Evolutionary conservation across 1,140 invertebrate species (phyloP), one percentile per base, ranked within the genome.

Genomic region (Cotesia chilonis): DNA sequence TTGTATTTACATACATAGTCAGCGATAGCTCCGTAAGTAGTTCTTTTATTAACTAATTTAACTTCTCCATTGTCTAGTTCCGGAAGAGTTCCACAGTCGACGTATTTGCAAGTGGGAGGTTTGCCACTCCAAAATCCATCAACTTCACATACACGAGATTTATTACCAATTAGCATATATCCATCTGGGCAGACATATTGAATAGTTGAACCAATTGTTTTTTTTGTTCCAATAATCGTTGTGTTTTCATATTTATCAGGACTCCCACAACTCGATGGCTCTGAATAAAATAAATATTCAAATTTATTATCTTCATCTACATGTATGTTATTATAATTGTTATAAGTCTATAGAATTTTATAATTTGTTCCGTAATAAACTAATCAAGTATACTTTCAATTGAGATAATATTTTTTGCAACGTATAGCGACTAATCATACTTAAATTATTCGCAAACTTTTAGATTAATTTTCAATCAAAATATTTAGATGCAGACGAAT

Each of bases 211-310:
- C 92, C 94, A 55, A 96, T 87, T 3, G 87, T 88, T 78, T 91
- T 92, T 78, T 93, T 92, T 65, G 86, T 89, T 17, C 92, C 92
- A 47, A 89, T 80, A n/a, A 96, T 91, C 0, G 94, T 95, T 2
- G 94, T 95, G 80, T 96, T 96, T 73, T 94, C 89, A 28, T 90
- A 87, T 78, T 94, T 93, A 79, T 97, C 95, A 0, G 95, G 95
- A 83, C 93, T 95, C 10, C 95, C 95, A 80, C 95, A 97, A 0
- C 90, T 90, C 2, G 92, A 89, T 4, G 95, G 94, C 73, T 90
- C 94, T 96, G 6, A 12, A 73, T 72, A 74, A 47, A 57, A 10
- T 60, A 71, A 66, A 12, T 14, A 36, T 35, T 60, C 68, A 60
- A 51, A 70, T 28, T 28, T 28, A 61, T 61, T 59, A 7, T 55